Evolutionary conservation across 2,888 invertebrate genomes (phyloP).

Genomic region (Ichneumoninae sp.): DNA sequence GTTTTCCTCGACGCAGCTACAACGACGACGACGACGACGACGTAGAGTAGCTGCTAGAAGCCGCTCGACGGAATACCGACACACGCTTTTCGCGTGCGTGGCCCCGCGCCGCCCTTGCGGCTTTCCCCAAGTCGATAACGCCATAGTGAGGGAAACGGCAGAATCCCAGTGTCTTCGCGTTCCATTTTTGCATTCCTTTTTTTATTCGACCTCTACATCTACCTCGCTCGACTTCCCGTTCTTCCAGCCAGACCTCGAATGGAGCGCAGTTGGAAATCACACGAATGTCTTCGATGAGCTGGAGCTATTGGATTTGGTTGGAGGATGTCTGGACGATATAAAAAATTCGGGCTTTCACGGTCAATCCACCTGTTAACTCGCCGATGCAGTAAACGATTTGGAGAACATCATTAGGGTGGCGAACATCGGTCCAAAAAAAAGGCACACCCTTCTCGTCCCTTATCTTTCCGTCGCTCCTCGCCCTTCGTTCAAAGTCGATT

Average conservation of each 20-base stretch:
- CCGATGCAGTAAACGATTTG: neutral
- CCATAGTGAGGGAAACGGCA: conserved; percentile 41
- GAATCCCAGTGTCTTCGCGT: conserved; percentile 31
- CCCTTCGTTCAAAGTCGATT: conserved; percentile 63
- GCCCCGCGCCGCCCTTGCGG: conserved; percentile 51
- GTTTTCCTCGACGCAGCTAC: conserved; percentile 74
- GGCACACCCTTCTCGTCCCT: conserved; percentile 9
- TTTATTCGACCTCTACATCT: neutral
- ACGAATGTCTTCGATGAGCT: neutral
- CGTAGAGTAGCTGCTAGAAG: conserved; percentile 43
- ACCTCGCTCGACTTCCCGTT: neutral
- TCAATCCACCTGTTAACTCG: conserved; percentile 26
- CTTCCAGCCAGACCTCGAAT: neutral
- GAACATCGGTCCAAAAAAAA: neutral
- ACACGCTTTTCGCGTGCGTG: conserved; percentile 65
- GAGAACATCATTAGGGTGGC: conserved; percentile 1
- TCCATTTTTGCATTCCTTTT: neutral
- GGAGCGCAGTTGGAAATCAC: neutral
- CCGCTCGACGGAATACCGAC: conserved; percentile 60
- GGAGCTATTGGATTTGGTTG: neutral
- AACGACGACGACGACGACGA: conserved; percentile 64
- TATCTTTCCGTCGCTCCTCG: conserved; percentile 20
- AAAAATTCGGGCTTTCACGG: neutral
- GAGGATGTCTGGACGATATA: neutral
- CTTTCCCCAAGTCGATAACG: conserved; percentile 63